Percentiles rank a stretch among this genome's conserved stretches.
Conservation (phyloP, 1,140 invertebrate species). For the Micrasema minimum region DNA sequence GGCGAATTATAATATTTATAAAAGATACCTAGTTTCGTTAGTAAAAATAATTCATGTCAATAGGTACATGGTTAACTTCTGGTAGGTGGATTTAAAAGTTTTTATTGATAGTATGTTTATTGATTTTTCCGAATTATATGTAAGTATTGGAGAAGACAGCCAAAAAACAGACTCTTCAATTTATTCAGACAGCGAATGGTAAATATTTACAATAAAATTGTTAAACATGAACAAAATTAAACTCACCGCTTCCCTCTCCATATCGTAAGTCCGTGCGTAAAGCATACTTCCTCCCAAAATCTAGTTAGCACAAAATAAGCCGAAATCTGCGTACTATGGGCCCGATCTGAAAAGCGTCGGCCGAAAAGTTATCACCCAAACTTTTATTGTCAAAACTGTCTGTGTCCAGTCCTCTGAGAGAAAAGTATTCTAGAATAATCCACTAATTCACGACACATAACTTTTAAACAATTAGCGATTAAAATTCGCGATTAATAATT, state of each 20-base stretch:
- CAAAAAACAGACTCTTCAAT: no score
- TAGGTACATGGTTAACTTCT: no score
- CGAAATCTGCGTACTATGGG: slow-evolving; percentile 19
- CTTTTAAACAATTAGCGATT: slow-evolving; percentile 7
- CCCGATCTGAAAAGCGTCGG: slow-evolving; percentile 23
- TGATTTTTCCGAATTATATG: no score
- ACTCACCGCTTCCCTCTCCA: slow-evolving; percentile 51
- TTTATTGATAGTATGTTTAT: no score
- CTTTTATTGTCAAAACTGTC: slow-evolving; percentile 27
- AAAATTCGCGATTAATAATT: slow-evolving; percentile 10
- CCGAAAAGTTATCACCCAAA: slow-evolving; percentile 31
- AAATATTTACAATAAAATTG: slow-evolving; percentile 7
- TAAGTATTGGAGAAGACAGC: no score
- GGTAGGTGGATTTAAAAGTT: no score
- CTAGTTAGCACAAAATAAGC: slow-evolving; percentile 36
- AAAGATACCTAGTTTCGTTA: no score
- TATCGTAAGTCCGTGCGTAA: slow-evolving; percentile 50
- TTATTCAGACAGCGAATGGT: neutral
- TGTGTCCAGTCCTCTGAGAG: slow-evolving; percentile 5
- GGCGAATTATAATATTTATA: no score
- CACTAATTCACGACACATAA: slow-evolving; percentile 45
- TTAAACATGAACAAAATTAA: neutral
- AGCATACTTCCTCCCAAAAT: slow-evolving; percentile 42
- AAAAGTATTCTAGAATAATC: slow-evolving; percentile 6
- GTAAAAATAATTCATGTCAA: no score